These are phyloP conservation scores for Scaptodrosophila lebanonensis DNA, from an alignment of 1,140 invertebrate species.

Conservation along the genomic window DNA sequence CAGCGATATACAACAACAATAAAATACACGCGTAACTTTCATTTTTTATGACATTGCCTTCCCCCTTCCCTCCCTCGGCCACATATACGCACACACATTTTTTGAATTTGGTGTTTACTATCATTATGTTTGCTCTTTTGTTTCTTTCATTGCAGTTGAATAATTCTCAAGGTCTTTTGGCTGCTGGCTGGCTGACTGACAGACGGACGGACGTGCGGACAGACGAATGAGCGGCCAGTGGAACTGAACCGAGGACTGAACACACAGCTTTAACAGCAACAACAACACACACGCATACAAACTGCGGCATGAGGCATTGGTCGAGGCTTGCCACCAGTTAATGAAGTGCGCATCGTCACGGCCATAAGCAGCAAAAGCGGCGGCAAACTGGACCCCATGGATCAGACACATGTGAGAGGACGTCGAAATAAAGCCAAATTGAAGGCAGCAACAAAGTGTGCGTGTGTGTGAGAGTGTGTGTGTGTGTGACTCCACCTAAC, in stretches of 20 bases:
- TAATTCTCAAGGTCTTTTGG: conserved; percentile 25
- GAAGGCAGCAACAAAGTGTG: conserved; percentile 23
- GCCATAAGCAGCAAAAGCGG: not conserved
- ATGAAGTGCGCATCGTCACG: not conserved
- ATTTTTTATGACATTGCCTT: conserved; percentile 1
- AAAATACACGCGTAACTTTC: not conserved
- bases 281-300: too few relatives aligned
- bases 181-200: not conserved
- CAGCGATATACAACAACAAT: too few relatives aligned
- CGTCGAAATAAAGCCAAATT: conserved; percentile 9
- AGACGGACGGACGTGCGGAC: not conserved
- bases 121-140: conserved; percentile 1
- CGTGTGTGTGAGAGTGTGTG: conserved; percentile 22
- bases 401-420: conserved; percentile 33
- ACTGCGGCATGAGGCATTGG: conserved; percentile 39
- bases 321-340: conserved; percentile 4
- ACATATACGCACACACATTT: conserved; percentile 8
- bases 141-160: conserved; percentile 13
- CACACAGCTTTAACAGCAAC: not conserved
- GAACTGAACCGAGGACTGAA: too few relatives aligned
- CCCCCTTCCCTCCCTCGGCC: too few relatives aligned
- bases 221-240: too few relatives aligned
- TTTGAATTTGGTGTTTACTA: not conserved
- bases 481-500: conserved; percentile 10
- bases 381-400: conserved; percentile 39